Conservation (phyloP, 2,113 vertebrate genomes). For the Petrocephalus microphthalmus region DNA sequence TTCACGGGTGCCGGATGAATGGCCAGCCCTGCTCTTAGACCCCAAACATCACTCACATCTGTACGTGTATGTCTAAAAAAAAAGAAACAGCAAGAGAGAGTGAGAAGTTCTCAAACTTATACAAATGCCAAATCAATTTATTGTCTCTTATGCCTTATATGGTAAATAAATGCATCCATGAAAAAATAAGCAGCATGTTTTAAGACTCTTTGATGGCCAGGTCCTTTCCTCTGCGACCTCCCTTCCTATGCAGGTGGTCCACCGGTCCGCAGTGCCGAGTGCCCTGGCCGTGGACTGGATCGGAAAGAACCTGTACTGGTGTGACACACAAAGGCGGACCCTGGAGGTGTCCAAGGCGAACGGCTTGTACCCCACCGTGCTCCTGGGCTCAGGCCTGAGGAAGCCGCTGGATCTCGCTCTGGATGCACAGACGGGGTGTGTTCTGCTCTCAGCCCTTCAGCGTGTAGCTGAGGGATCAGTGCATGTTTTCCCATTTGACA, state of each 20-base stretch:
- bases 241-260: constrained; percentile 71
- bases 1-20: not conserved
- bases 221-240: not conserved
- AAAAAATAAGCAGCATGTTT: not conserved
- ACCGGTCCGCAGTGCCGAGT: constrained; percentile 87
- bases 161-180: not conserved
- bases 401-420: constrained; percentile 82
- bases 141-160: not conserved
- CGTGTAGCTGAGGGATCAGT: not conserved
- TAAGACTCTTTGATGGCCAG: not conserved
- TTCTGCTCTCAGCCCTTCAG: not conserved
- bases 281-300: constrained; percentile 94
- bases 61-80: not conserved
- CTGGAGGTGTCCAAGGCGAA: constrained; percentile 94
- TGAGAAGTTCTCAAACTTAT: not conserved
- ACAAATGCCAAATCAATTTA: not conserved
- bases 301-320: constrained; percentile 97
- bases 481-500: not conserved
- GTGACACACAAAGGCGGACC: constrained; percentile 87
- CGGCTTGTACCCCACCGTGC: constrained; percentile 84
- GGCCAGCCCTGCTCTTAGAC: not conserved
- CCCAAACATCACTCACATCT: not conserved
- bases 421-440: constrained; percentile 85
- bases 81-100: not conserved
- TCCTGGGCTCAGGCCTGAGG: constrained; percentile 80